A percentile compares a stretch with the other conserved stretches of the same genome.
Conservation (phyloP, 2,888 invertebrate species). For the Diadromus collaris region DNA sequence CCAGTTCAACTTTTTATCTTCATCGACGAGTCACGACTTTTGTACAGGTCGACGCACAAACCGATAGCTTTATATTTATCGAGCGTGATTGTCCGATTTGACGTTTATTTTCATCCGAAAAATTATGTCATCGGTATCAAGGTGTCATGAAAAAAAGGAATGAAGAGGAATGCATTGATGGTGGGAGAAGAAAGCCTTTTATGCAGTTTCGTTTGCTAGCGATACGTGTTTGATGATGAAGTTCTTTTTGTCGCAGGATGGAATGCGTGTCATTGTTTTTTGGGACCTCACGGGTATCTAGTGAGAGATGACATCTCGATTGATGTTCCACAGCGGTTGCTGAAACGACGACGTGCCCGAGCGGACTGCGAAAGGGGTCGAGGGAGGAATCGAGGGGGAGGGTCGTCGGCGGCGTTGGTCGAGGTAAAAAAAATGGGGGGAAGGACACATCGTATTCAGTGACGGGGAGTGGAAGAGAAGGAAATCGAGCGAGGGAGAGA, state of each 20-base stretch:
- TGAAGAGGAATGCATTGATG: not conserved
- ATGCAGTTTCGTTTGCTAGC: not conserved
- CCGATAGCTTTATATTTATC: not conserved
- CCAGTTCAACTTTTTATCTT: constrained; percentile 14
- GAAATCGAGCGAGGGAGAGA: constrained; percentile 53
- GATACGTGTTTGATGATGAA: not conserved
- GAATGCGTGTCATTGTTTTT: constrained; percentile 4
- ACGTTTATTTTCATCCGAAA: not conserved
- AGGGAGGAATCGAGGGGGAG: not conserved
- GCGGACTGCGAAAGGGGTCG: constrained; percentile 11
- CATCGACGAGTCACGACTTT: not conserved
- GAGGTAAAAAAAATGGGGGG: constrained; percentile 58
- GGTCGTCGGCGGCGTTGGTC: constrained; percentile 30
- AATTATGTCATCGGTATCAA: not conserved
- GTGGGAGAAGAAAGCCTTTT: not conserved
- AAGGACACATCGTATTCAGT: constrained; percentile 62
- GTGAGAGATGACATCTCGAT: constrained; percentile 35
- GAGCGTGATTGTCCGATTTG: no score
- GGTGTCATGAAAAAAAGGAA: not conserved
- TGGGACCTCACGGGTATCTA: constrained; percentile 5
- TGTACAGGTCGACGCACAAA: constrained; percentile 9
- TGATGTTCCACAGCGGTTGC: not conserved
- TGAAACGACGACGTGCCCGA: constrained; percentile 18
- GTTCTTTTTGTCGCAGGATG: not conserved
- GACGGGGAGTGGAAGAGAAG: constrained; percentile 43